Conservation (phyloP, 2,113 vertebrate species). For the Nyctibius bracteatus region DNA sequence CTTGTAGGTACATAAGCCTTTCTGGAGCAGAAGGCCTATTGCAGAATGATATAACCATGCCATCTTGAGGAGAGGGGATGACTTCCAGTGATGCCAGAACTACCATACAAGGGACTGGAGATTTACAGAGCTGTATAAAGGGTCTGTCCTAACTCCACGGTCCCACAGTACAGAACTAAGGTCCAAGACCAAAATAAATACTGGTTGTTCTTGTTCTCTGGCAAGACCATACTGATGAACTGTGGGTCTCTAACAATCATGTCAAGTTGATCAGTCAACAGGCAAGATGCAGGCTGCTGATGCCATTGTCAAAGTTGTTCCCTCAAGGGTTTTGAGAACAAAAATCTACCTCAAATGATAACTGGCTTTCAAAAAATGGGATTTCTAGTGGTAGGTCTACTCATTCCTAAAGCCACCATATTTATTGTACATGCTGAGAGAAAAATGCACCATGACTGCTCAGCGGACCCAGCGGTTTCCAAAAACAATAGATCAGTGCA, state of each 20-base stretch:
- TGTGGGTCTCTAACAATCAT: background rate
- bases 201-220: background rate
- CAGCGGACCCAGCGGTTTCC: background rate
- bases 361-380: background rate
- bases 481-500: slow-evolving; percentile 34
- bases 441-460: background rate
- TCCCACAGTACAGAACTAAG: background rate
- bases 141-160: background rate
- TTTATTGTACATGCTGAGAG: background rate
- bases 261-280: background rate
- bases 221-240: background rate
- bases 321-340: background rate
- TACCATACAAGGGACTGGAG: background rate
- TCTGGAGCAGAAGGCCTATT: background rate
- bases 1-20: background rate
- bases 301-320: background rate
- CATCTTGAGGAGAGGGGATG: background rate
- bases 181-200: background rate
- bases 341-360: background rate
- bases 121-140: background rate
- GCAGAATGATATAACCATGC: background rate
- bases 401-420: background rate
- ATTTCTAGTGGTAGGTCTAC: background rate
- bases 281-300: background rate
- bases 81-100: background rate